A percentile compares a stretch with the other conserved stretches of the same genome.
Evolutionary conservation across 2,113 vertebrate species (phyloP).

Genomic region (Dicerorhinus sumatrensis): DNA sequence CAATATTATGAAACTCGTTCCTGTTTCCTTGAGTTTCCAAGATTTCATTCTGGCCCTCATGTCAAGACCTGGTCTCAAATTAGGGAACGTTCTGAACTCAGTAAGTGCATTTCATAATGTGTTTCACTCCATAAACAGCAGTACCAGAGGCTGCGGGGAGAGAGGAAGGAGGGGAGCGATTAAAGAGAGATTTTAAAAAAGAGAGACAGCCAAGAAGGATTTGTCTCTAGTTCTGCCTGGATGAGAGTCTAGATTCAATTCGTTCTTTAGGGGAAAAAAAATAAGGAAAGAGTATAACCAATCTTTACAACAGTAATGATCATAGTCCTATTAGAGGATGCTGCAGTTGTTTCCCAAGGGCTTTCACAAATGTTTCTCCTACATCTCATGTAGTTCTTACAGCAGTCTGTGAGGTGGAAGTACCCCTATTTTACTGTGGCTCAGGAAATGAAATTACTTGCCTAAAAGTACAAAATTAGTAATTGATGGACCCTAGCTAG

Average conservation of each 20-base stretch:
- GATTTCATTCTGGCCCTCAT: not conserved
- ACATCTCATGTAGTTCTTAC: not conserved
- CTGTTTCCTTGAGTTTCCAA: not conserved
- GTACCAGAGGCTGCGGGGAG: not conserved
- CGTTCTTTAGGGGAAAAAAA: not conserved
- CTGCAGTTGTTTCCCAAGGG: not conserved
- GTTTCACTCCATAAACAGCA: not conserved
- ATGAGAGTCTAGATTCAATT: not conserved
- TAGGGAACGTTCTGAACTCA: not conserved
- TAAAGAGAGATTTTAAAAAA: not conserved
- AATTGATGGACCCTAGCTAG: not conserved
- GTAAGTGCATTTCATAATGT: not conserved
- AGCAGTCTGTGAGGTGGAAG: not conserved
- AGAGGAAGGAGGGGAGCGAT: too few relatives aligned
- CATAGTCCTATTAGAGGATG: not conserved
- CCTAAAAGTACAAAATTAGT: not conserved
- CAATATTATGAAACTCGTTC: not conserved
- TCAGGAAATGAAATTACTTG: conserved; percentile 1
- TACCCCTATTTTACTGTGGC: not conserved
- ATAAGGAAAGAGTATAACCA: not conserved
- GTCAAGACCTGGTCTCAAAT: conserved; percentile 4
- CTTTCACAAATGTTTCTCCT: not conserved
- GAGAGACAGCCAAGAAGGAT: not conserved
- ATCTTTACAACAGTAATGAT: not conserved
- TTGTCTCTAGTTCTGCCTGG: not conserved